Evolutionary conservation across 2,888 invertebrate genomes (phyloP), one percentile per base, ranked within the genome.

Genomic region (Oxytorus armatus): DNA sequence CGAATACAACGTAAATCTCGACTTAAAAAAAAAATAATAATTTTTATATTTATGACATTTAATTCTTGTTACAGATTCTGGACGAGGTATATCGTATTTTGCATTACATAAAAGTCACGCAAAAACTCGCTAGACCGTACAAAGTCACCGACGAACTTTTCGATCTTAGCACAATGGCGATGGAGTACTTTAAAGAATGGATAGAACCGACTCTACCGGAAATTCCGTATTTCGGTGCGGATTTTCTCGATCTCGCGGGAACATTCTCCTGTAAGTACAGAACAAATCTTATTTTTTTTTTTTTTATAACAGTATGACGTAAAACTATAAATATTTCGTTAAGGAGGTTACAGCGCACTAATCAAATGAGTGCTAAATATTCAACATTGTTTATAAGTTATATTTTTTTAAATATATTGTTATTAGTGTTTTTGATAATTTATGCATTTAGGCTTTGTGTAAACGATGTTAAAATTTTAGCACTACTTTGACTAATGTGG

Each of bases 101-200:
- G 86, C 94, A 95, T 86, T 96, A 97, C 91, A 95, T 98, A 84
- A 96, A 96, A 93, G 95, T 94, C 84, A 97, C 96, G 84, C 95
- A 96, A 25, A 96, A 96, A 90, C 92, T 97, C 86, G 96, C 96
- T 83, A 94, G 97, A 88, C 97, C 98, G 55, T 98, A 97, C 92
- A 97, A 97, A 92, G 97, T 98, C 79, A 97, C 98, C 7, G 98
- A 98, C 93, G 98, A 98, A 92, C 93, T 98, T 75, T 97, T 98
- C 92, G 98, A 98, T 93, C 94, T 98, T 83, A 98, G 98, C 44
- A 97, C 98, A 44, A 98, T 98, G 98, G 98, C 98, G 39, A 98
- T 98, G 98, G 98, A 98, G 92, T 98, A 98, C 92, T 98, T 98
- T 92, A 98, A 98, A 92, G 98, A 98, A 92, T 96, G 96, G 88